Conservation (phyloP, 2,797 vertebrate genomes). For the Hemitrygon akajei region DNA sequence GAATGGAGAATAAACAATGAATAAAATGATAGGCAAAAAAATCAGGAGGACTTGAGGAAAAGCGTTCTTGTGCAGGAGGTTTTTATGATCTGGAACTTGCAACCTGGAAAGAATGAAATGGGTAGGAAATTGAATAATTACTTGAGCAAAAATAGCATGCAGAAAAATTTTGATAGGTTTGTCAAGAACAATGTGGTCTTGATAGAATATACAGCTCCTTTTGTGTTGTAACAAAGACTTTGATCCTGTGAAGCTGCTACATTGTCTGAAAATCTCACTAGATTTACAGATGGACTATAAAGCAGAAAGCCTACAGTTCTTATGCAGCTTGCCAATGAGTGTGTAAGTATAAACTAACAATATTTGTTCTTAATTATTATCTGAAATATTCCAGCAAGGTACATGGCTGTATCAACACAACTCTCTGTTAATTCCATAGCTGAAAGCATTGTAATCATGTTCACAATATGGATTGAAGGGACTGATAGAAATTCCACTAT, state of each 20-base stretch:
- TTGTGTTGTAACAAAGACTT: too few relatives aligned
- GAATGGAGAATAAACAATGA: too few relatives aligned
- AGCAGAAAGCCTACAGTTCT: not conserved
- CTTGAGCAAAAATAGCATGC: too few relatives aligned
- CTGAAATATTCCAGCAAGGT: not conserved
- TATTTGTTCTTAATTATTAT: not conserved
- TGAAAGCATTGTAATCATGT: not conserved
- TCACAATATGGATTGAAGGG: not conserved
- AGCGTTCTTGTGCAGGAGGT: too few relatives aligned
- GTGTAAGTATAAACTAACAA: not conserved
- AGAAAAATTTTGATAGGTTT: too few relatives aligned
- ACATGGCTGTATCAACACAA: not conserved
- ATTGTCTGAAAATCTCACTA: not conserved
- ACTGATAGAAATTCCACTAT: not conserved
- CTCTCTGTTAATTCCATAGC: not conserved
- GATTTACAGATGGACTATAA: not conserved
- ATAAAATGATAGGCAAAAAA: too few relatives aligned
- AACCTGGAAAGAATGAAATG: too few relatives aligned
- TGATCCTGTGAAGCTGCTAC: not conserved
- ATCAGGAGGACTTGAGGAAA: too few relatives aligned
- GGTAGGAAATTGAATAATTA: too few relatives aligned
- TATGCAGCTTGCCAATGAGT: not conserved
- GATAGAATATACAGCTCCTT: too few relatives aligned
- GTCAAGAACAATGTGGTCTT: too few relatives aligned
- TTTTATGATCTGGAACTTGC: too few relatives aligned